These are phyloP conservation scores for Tenrec ecaudatus DNA, from an alignment of 2,113 vertebrate genomes.

Conservation along the genomic window DNA sequence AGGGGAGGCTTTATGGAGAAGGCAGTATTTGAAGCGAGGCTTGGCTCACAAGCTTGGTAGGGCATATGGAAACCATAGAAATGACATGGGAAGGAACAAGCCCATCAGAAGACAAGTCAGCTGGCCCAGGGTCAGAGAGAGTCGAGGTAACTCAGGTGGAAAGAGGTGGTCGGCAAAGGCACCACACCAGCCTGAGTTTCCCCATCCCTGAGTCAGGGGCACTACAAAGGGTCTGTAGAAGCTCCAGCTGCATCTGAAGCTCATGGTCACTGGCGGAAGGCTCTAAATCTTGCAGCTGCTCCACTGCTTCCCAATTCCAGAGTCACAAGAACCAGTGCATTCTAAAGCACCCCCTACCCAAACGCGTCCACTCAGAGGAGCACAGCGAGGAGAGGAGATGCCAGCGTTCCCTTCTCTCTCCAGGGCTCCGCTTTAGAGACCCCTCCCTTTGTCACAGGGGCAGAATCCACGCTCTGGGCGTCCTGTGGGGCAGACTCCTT, in stretches of 20 bases:
- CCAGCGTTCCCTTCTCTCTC: neutral
- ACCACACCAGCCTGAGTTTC: neutral
- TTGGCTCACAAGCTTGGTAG: neutral
- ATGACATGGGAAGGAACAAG: neutral
- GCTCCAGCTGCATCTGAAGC: neutral
- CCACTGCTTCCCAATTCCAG: neutral
- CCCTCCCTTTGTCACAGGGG: neutral
- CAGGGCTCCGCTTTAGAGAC: neutral
- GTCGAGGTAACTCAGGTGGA: neutral
- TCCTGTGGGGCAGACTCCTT: neutral
- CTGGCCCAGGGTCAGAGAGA: neutral
- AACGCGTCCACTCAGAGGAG: neutral
- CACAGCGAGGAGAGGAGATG: neutral
- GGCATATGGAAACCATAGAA: neutral
- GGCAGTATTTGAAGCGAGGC: neutral
- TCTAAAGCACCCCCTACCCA: neutral
- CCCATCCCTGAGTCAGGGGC: neutral
- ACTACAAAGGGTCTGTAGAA: neutral
- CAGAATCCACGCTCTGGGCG: neutral
- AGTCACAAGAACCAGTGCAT: neutral
- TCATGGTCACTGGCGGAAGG: neutral
- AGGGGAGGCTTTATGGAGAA: neutral
- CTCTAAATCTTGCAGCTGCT: constrained; percentile 3
- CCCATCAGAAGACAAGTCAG: accelerated
- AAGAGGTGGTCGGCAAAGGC: neutral